These are phyloP conservation scores for Caranx ignobilis DNA, from an alignment of 2,113 vertebrate genomes.

Conservation along the genomic window DNA sequence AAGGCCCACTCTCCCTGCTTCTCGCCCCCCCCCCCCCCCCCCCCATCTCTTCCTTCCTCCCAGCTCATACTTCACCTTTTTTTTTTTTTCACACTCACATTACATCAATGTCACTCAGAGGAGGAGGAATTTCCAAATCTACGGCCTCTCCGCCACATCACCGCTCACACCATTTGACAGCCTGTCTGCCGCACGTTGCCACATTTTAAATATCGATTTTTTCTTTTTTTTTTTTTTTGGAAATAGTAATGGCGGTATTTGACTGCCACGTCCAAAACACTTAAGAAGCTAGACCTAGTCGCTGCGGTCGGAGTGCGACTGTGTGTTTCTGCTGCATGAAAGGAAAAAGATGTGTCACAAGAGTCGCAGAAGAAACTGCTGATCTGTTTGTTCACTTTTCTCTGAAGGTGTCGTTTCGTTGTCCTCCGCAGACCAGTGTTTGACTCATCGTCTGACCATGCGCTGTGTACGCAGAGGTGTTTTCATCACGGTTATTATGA, in stretches of 20 bases:
- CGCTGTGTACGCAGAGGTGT: not conserved
- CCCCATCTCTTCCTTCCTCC: conserved; percentile 13
- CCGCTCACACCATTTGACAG: conserved; percentile 22
- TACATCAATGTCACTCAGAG: conserved; percentile 59
- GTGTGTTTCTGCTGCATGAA: not conserved
- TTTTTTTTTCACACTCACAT: conserved; percentile 15
- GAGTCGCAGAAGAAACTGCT: not conserved
- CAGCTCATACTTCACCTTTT: conserved; percentile 51
- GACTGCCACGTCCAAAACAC: not conserved
- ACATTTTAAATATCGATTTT: conserved; percentile 34
- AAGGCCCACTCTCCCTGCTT: conserved; percentile 33
- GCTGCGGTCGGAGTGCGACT: not conserved
- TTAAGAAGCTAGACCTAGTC: not conserved
- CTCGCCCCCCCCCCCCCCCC: not conserved
- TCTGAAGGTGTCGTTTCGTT: not conserved
- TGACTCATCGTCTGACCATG: not conserved
- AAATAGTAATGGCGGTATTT: not conserved
- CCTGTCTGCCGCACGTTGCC: conserved; percentile 10
- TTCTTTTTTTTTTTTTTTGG: not conserved
- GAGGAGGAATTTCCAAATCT: conserved; percentile 20
- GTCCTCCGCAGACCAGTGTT: not conserved
- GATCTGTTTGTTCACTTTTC: not conserved
- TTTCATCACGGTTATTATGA: conserved; percentile 4
- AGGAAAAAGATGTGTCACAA: not conserved
- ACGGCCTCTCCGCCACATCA: conserved; percentile 11